phyloP scores from a whole-genome alignment of 2,888 invertebrate genomes.

The Timema cristinae region DNA sequence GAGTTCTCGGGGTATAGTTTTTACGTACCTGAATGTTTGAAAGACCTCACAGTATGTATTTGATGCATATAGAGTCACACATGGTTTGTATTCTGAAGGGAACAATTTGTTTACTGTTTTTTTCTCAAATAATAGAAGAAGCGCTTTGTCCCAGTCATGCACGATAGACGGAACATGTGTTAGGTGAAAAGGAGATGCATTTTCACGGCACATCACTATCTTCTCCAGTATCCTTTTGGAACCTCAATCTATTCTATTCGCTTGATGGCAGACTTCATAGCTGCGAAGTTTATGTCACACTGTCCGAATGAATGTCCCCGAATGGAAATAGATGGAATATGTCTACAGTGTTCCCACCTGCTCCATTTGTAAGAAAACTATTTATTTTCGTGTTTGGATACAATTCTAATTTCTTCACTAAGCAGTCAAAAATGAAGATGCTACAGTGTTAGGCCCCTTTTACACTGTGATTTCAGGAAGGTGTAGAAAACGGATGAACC shows the following conservation, averaged over 20 bases:
- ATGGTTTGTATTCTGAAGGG: neutral
- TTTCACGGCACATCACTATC: neutral
- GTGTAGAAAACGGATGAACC: neutral
- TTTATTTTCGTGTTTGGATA: neutral
- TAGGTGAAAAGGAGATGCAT: neutral
- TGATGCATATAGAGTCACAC: neutral
- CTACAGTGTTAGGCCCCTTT: neutral
- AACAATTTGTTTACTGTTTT: neutral
- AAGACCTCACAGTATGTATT: no score
- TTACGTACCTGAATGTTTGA: no score
- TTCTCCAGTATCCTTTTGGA: neutral
- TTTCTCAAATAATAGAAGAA: neutral
- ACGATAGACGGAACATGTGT: neutral
- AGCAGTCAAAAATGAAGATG: neutral
- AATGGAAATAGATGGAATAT: constrained; percentile 2
- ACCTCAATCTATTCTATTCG: neutral
- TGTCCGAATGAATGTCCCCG: neutral
- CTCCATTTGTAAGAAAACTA: neutral
- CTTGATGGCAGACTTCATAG: neutral
- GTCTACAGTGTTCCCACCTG: neutral
- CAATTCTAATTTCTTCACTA: neutral
- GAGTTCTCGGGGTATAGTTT: no score
- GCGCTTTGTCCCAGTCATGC: neutral
- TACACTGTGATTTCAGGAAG: neutral
- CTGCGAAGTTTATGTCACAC: neutral